Conservation (phyloP, 2,113 vertebrate species). For the Gasterosteus aculeatus region DNA sequence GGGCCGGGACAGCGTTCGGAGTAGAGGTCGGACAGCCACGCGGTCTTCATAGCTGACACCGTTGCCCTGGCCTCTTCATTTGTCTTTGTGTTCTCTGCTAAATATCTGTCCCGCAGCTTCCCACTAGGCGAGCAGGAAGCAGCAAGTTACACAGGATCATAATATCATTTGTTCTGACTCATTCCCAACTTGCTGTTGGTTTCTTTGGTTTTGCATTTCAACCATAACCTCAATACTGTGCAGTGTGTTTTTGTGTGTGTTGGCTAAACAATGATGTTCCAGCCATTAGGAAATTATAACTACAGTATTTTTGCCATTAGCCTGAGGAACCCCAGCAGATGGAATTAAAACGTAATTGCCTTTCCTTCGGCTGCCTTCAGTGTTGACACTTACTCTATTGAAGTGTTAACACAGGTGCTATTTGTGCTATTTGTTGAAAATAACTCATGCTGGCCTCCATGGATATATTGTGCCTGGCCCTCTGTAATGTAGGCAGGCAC, state of each 20-base stretch:
- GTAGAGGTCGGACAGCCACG: slow-evolving; percentile 57
- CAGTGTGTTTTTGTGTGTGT: neutral
- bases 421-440: slow-evolving; percentile 31
- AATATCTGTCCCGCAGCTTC: slow-evolving; percentile 33
- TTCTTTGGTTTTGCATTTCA: slow-evolving; percentile 3
- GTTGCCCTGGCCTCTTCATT: slow-evolving; percentile 33
- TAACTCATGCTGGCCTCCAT: slow-evolving; percentile 1
- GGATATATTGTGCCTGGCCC: slow-evolving; percentile 37
- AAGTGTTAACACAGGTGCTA: slow-evolving; percentile 28
- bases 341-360: slow-evolving; percentile 18
- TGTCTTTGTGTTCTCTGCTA: slow-evolving; percentile 34
- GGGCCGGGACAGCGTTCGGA: slow-evolving; percentile 63
- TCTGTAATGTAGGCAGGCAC: slow-evolving; percentile 45
- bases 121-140: slow-evolving; percentile 29
- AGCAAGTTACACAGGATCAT: neutral
- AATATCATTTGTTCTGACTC: slow-evolving; percentile 18
- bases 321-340: slow-evolving; percentile 29
- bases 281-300: neutral
- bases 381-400: slow-evolving; percentile 20
- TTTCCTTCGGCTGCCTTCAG: slow-evolving; percentile 2
- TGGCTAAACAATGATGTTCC: neutral
- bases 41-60: slow-evolving; percentile 61
- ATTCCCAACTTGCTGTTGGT: slow-evolving; percentile 14
- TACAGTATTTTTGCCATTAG: slow-evolving; percentile 25
- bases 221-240: neutral